phyloP scores from a whole-genome alignment of 2,797 vertebrate species.

The Tangara arthus region DNA sequence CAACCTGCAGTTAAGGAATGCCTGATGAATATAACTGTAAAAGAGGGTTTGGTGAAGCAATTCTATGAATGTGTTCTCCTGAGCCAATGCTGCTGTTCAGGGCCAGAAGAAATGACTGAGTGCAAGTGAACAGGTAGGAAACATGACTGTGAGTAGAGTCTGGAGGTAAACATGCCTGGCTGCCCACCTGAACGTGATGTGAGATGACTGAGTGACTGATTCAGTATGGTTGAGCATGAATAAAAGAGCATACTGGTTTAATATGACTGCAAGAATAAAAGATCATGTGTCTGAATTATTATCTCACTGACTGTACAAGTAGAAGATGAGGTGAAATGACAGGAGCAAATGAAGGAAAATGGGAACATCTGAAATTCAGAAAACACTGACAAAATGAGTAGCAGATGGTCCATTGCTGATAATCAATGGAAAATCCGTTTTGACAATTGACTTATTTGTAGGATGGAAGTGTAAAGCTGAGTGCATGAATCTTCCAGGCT shows the following conservation, averaged over 20 bases:
- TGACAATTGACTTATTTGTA: neutral
- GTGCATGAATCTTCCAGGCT: neutral
- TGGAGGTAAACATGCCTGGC: conserved; percentile 2
- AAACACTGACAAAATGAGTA: neutral
- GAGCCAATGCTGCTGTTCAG: neutral
- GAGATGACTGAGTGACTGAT: conserved; percentile 15
- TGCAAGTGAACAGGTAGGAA: neutral
- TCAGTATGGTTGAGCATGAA: neutral
- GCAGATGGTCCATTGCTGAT: neutral
- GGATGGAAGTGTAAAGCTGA: neutral
- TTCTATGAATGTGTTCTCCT: neutral
- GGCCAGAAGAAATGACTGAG: neutral
- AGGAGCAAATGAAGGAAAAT: neutral
- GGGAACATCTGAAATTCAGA: neutral
- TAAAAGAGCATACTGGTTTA: neutral
- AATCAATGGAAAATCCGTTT: neutral
- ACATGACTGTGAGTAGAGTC: neutral
- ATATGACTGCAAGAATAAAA: neutral
- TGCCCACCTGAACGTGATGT: neutral
- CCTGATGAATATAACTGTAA: neutral
- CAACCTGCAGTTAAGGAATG: neutral
- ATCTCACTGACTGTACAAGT: neutral
- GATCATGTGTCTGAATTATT: neutral
- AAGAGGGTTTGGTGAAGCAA: neutral
- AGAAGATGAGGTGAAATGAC: neutral